Conservation (phyloP, 2,797 vertebrate genomes). For the Basileuterus tristriatus region DNA sequence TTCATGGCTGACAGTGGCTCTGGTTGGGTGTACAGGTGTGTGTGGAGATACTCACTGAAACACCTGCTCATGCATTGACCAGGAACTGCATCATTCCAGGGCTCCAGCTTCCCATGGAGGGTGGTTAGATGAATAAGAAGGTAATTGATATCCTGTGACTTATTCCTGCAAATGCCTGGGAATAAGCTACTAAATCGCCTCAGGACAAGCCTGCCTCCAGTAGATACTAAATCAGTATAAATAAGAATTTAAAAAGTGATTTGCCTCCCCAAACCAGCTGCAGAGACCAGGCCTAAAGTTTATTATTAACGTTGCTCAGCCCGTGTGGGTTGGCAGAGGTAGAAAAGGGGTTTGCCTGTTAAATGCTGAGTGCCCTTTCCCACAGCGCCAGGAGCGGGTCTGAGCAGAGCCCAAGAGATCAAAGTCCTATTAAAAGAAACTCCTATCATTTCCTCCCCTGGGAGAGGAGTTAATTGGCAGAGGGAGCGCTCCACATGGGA, state of each 20-base stretch:
- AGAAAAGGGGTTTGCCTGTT: not conserved
- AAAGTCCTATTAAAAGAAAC: constrained; percentile 56
- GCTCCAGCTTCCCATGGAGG: not conserved
- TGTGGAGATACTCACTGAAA: not conserved
- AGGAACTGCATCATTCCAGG: not conserved
- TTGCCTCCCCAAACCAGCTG: not conserved
- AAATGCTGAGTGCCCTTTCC: not conserved
- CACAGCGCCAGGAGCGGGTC: not conserved
- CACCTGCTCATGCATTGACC: accelerated
- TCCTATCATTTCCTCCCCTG: not conserved
- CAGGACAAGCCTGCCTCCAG: not conserved
- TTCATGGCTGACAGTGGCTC: not conserved
- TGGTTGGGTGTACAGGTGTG: not conserved
- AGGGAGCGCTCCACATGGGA: not conserved
- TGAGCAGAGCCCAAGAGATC: constrained; percentile 1
- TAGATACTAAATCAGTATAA: not conserved
- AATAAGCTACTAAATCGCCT: not conserved
- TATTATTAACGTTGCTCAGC: not conserved
- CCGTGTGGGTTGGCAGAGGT: not conserved
- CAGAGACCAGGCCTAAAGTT: not conserved
- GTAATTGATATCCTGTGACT: not conserved
- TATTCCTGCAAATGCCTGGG: not conserved
- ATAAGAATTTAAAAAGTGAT: not conserved
- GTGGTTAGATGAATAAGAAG: not conserved
- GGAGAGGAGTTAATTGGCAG: not conserved